These are phyloP conservation scores for Arenicola marina DNA, from an alignment of 2,888 invertebrate species.

Conservation along the genomic window DNA sequence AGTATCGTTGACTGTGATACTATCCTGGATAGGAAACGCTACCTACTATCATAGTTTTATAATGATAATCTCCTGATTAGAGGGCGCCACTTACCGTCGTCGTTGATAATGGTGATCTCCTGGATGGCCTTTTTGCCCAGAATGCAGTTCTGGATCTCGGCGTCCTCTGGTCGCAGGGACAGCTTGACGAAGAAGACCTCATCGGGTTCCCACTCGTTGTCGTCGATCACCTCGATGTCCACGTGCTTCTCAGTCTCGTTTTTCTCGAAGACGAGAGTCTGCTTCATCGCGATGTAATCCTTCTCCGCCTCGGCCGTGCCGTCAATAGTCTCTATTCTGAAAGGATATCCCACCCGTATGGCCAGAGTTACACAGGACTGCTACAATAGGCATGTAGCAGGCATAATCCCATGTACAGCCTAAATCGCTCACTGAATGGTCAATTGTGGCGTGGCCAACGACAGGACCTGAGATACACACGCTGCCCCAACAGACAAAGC, in stretches of 20 bases:
- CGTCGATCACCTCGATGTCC: conserved; percentile 65
- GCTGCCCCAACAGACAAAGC: too few relatives aligned
- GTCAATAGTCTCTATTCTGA: conserved; percentile 63
- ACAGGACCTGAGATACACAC: too few relatives aligned
- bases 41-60: too few relatives aligned
- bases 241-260: conserved; percentile 64
- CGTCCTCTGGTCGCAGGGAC: conserved; percentile 25
- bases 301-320: conserved; percentile 66
- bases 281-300: conserved; percentile 66
- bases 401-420: too few relatives aligned
- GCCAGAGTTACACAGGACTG: too few relatives aligned
- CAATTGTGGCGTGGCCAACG: too few relatives aligned
- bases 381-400: too few relatives aligned
- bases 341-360: too few relatives aligned
- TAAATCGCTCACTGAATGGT: too few relatives aligned
- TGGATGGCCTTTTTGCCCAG: conserved; percentile 63
- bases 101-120: conserved; percentile 68
- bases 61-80: too few relatives aligned
- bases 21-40: too few relatives aligned
- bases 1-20: too few relatives aligned
- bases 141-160: conserved; percentile 10
- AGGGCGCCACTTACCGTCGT: conserved; percentile 63
- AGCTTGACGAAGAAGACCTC: conserved; percentile 67
- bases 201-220: conserved; percentile 69
- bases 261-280: conserved; percentile 64